Base-by-base conservation (phyloP, 1,140 invertebrate species). In the Sinonovacula constricta region DNA sequence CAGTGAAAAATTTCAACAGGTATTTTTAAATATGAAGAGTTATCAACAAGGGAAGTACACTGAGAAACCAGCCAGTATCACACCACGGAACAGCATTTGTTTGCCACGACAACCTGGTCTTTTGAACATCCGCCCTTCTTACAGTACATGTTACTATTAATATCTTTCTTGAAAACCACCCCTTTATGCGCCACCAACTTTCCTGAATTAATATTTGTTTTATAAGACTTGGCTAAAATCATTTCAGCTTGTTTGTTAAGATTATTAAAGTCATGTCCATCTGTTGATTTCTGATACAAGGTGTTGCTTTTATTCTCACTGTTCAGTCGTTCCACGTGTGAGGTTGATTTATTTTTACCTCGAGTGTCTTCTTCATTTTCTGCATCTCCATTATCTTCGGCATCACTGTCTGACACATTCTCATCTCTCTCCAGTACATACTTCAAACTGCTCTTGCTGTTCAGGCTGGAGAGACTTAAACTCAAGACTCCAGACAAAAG, bases 41-140 rank as follows among this genome's bases (percentile, higher is more conserved):
- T n/a, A n/a, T n/a, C n/a, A n/a, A n/a, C n/a, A n/a, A n/a, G n/a
- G n/a, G n/a, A n/a, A n/a, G n/a, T n/a, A n/a, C n/a, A n/a, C n/a
- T n/a, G n/a, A n/a, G n/a, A n/a, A n/a, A n/a, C n/a, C n/a, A 57
- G 26, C 59, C n/a, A 66, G 66, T 15, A 36, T 87, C 72, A 89
- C 22, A 89, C 87, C 24, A 89, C 78, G 62, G 88, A 88, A 74
- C 88, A 89, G 77, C 88, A 89, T 67, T 87, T 89, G 26, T 86
- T 85, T 54, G 88, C 84, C 22, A 85, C 69, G 33, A 83, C 83
- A 7, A 86, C 60, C n/a, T 78, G 75, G n/a, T 81, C 39, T 28
- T 74, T 57, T 22, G 70, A 54, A 30, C 78, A 59, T 24, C 74
- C 62, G 28, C 79, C 77, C 30, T 78, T 36, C 56, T 85, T 83